Evolutionary conservation across 1,140 invertebrate genomes (phyloP).

Genomic region (Neuroterus valhalla): DNA sequence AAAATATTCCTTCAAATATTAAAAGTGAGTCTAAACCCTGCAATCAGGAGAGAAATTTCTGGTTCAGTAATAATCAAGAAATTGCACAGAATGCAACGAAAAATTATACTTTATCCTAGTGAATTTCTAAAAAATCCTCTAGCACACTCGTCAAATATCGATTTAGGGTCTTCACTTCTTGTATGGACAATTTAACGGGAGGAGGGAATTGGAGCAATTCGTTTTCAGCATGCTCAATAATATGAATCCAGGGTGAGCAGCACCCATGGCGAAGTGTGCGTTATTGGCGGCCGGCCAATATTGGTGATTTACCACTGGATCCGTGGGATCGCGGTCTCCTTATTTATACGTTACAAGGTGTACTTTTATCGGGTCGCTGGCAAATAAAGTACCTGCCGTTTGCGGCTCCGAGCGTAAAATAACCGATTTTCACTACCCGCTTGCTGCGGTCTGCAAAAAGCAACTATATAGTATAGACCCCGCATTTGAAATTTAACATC

Average conservation of each 20-base stretch:
- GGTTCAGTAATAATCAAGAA: background rate
- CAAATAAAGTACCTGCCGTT: constrained; percentile 10
- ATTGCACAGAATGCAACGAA: background rate
- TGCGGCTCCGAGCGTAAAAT: constrained; percentile 39
- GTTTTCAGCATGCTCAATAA: constrained; percentile 31
- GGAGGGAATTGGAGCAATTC: background rate
- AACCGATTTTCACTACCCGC: constrained; percentile 46
- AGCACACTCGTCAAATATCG: constrained; percentile 22
- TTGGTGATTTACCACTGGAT: constrained; percentile 64
- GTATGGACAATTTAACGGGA: background rate
- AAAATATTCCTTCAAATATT: too few relatives aligned
- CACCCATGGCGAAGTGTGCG: constrained; percentile 34
- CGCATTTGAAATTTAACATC: background rate
- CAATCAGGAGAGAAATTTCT: too few relatives aligned
- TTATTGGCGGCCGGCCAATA: constrained; percentile 63
- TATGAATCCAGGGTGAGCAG: constrained; percentile 40
- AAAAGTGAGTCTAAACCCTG: too few relatives aligned
- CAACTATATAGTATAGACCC: too few relatives aligned
- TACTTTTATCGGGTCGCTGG: constrained; percentile 40
- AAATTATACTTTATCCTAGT: background rate
- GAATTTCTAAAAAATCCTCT: background rate
- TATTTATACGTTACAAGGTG: constrained; percentile 57
- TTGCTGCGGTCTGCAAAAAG: background rate
- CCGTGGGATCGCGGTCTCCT: constrained; percentile 54
- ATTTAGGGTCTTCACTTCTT: background rate